Evolutionary conservation across 2,113 vertebrate species (phyloP).

Genomic region (Pygathrix nemaeus): DNA sequence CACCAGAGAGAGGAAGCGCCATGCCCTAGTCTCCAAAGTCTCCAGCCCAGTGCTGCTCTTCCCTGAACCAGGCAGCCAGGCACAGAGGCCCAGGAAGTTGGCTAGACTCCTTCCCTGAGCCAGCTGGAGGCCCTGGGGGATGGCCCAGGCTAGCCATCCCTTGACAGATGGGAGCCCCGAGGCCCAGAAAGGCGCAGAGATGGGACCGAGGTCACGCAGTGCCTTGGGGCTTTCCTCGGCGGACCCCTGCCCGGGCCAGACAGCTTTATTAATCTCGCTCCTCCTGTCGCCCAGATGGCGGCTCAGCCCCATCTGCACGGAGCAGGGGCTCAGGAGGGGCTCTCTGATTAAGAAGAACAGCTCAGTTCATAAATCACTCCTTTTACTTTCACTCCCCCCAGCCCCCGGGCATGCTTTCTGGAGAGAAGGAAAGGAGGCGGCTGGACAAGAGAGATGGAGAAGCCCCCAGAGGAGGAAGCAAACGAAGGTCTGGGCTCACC

Average conservation of each 20-base stretch:
- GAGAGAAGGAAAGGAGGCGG: neutral
- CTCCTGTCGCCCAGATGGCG: constrained; percentile 39
- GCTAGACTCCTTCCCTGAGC: neutral
- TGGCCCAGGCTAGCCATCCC: neutral
- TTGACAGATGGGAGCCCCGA: constrained; percentile 68
- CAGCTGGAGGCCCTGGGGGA: constrained; percentile 1
- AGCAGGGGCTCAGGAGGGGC: neutral
- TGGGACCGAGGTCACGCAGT: neutral
- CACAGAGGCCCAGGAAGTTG: neutral
- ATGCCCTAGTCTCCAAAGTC: rapidly evolving
- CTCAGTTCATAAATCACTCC: constrained; percentile 52
- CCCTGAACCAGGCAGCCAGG: neutral
- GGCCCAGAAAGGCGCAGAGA: constrained; percentile 30
- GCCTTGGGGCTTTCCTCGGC: neutral
- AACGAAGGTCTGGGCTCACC: neutral
- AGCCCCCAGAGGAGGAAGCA: neutral
- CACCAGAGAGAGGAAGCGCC: rapidly evolving
- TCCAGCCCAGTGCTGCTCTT: rapidly evolving
- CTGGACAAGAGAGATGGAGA: neutral
- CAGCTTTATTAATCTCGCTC: constrained; percentile 56
- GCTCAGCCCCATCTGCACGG: neutral
- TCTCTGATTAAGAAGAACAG: constrained; percentile 45
- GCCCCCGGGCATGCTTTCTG: neutral
- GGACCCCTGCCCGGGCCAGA: constrained; percentile 45
- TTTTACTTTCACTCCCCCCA: neutral